Conservation (phyloP, 2,888 invertebrate genomes). For the Rugalucina vietnamica region DNA sequence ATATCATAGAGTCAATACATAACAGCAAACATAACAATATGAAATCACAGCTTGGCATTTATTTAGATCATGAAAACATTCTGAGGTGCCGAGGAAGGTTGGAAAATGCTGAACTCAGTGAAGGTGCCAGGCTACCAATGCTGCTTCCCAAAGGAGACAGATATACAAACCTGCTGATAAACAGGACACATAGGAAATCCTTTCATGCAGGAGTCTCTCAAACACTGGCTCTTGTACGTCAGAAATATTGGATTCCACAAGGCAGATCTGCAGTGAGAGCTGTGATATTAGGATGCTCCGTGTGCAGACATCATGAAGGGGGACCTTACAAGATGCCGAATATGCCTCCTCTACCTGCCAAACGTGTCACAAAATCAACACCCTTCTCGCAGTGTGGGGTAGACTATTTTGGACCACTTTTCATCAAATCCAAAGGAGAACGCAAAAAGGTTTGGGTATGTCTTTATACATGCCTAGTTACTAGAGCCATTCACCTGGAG, state of each 20-base stretch:
- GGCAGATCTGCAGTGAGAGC: background rate
- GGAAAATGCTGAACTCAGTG: slow-evolving; percentile 26
- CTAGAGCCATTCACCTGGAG: slow-evolving; percentile 28
- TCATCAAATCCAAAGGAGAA: slow-evolving; percentile 10
- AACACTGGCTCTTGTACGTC: background rate
- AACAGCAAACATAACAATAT: background rate
- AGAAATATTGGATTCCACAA: slow-evolving; percentile 13
- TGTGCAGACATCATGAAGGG: background rate
- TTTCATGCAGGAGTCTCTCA: slow-evolving; percentile 39
- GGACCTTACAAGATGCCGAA: slow-evolving; percentile 22
- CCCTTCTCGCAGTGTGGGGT: slow-evolving; percentile 27
- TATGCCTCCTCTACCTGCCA: slow-evolving; percentile 33
- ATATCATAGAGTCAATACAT: background rate
- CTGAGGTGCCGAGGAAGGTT: slow-evolving; percentile 30
- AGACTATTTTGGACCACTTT: slow-evolving; percentile 30
- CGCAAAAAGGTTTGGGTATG: slow-evolving; percentile 35
- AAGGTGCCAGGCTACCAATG: slow-evolving; percentile 17
- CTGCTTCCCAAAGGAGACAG: slow-evolving; percentile 11
- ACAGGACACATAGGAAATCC: slow-evolving; percentile 16
- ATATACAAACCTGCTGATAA: slow-evolving; percentile 30
- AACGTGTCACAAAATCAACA: slow-evolving; percentile 15
- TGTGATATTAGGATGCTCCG: background rate
- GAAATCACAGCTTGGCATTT: slow-evolving; percentile 9
- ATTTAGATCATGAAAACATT: slow-evolving; percentile 12
- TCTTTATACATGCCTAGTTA: slow-evolving; percentile 27